These are phyloP conservation scores for Hyaena hyaena DNA, from an alignment of 2,113 vertebrate species.

Conservation along the genomic window DNA sequence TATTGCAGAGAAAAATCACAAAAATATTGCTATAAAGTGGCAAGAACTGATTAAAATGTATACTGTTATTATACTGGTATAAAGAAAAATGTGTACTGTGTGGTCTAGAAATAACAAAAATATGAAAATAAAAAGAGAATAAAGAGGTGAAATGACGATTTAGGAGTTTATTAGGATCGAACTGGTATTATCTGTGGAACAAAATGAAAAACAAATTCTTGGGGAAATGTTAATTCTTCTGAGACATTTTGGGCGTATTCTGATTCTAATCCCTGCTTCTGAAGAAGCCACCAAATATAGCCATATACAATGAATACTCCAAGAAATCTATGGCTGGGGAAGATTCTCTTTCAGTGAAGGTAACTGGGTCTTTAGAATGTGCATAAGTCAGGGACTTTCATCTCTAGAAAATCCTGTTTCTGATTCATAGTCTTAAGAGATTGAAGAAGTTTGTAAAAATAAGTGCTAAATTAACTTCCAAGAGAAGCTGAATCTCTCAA, in stretches of 20 bases:
- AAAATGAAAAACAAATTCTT: slow-evolving; percentile 13
- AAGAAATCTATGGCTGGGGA: neutral
- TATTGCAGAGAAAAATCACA: neutral
- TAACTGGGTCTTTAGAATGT: neutral
- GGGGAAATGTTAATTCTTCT: neutral
- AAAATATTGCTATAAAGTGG: neutral
- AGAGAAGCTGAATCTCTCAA: neutral
- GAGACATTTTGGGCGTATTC: neutral
- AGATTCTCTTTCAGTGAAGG: neutral
- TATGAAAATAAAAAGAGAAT: neutral
- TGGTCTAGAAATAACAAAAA: neutral
- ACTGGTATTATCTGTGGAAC: neutral
- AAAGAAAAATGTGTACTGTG: neutral
- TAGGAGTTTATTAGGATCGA: neutral
- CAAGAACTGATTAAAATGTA: neutral
- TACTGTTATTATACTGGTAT: neutral
- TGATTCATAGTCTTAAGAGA: slow-evolving; percentile 27
- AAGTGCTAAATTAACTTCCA: neutral
- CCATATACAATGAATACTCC: neutral
- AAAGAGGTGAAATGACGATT: neutral
- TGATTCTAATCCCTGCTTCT: neutral
- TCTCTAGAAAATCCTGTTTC: neutral
- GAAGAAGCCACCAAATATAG: neutral
- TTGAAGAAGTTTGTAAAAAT: slow-evolving; percentile 16
- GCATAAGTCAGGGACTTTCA: neutral